These are phyloP conservation scores for Geopemphigus sp. DNA, from an alignment of 1,140 invertebrate genomes.

Conservation along the genomic window DNA sequence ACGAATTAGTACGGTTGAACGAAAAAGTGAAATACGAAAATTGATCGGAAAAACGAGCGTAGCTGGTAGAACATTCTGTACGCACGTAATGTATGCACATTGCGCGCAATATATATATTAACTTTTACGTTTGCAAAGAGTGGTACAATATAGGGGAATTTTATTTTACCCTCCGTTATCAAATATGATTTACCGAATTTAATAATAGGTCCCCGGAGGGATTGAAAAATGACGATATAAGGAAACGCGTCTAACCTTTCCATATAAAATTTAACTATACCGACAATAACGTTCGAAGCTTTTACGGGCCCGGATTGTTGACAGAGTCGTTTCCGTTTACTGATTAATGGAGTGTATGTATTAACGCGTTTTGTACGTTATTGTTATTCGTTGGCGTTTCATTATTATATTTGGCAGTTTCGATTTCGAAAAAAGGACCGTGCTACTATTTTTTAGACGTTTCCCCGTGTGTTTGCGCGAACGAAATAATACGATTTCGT, in stretches of 20 bases:
- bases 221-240: slow-evolving; percentile 10
- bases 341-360: not conserved
- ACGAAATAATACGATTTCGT: not conserved
- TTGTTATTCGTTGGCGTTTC: not conserved
- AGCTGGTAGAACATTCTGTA: too few species aligned
- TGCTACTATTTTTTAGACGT: not conserved
- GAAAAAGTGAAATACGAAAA: too few species aligned
- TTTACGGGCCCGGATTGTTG: not conserved
- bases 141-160: not conserved
- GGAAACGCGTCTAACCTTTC: not conserved
- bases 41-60: too few species aligned
- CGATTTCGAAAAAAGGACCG: not conserved
- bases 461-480: not conserved
- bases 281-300: not conserved
- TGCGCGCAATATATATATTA: not conserved
- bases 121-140: not conserved
- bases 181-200: not conserved
- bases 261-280: not conserved
- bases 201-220: too few species aligned
- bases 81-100: not conserved
- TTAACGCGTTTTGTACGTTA: not conserved
- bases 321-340: not conserved
- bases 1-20: too few species aligned
- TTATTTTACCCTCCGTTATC: not conserved
- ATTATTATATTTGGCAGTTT: not conserved